Percentiles rank a stretch among this genome's conserved stretches.
Conservation (phyloP, 2,888 invertebrate species). For the Heliconius sara region DNA sequence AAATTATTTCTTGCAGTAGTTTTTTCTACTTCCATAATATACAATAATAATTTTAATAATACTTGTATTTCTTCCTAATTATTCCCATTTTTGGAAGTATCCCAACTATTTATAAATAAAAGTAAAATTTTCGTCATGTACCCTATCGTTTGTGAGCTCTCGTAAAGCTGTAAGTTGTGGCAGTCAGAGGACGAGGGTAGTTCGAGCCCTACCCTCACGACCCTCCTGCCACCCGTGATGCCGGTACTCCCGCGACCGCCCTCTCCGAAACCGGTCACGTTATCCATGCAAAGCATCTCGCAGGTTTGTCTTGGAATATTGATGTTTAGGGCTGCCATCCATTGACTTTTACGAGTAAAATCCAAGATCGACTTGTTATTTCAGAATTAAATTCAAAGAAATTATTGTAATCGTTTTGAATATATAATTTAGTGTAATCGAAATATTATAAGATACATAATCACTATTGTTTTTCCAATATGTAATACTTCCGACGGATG, state of each 20-base stretch:
- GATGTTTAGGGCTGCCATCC: constrained; percentile 23
- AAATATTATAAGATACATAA: background rate
- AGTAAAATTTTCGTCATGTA: constrained; percentile 1
- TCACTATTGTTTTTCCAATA: background rate
- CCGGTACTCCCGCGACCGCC: constrained; percentile 56
- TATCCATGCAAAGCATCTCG: constrained; percentile 56
- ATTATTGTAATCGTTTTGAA: background rate
- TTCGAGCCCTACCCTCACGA: constrained; percentile 64
- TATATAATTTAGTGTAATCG: background rate
- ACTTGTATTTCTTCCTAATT: background rate
- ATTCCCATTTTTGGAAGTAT: background rate
- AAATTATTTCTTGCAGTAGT: background rate
- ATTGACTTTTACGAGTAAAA: background rate
- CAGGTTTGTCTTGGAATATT: constrained; percentile 61
- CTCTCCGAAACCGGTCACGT: constrained; percentile 58
- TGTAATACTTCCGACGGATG: constrained; percentile 15
- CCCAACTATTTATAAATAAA: background rate
- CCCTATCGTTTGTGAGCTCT: constrained; percentile 21
- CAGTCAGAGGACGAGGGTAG: constrained; percentile 62
- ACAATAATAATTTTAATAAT: too few species aligned
- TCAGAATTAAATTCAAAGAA: background rate
- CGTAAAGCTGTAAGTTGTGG: constrained; percentile 48
- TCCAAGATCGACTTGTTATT: background rate
- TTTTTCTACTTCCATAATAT: background rate
- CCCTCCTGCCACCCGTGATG: constrained; percentile 67